Percentiles rank a stretch among this genome's conserved stretches.
These are phyloP conservation scores for Himalopsyche japonica DNA, from an alignment of 2,888 invertebrate species.

Conservation along the genomic window DNA sequence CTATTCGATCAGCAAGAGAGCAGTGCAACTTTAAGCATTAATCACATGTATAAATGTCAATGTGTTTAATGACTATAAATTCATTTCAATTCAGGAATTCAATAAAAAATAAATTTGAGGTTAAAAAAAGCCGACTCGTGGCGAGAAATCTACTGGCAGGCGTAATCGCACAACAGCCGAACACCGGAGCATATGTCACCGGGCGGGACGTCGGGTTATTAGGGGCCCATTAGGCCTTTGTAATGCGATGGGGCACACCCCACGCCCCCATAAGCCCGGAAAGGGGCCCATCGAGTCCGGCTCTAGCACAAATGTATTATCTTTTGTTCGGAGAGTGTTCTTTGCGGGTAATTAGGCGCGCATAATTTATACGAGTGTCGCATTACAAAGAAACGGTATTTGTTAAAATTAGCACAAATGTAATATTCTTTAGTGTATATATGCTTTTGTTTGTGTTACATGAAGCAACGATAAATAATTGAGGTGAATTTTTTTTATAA, in stretches of 20 bases:
- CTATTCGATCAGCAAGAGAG: too few relatives aligned
- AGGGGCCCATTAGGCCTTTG: conserved; percentile 29
- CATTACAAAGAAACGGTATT: neutral
- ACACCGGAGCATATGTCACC: conserved; percentile 4
- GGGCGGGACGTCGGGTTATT: conserved; percentile 23
- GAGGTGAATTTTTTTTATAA: neutral
- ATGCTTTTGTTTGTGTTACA: neutral
- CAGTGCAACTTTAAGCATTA: too few relatives aligned
- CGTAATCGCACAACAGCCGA: neutral
- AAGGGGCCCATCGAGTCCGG: neutral
- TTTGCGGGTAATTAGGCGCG: conserved; percentile 23
- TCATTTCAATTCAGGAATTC: too few relatives aligned
- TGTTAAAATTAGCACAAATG: neutral
- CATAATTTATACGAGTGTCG: conserved; percentile 11
- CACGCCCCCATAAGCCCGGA: neutral
- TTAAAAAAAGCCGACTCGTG: neutral
- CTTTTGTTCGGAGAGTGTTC: conserved; percentile 22
- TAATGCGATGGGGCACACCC: conserved; percentile 2
- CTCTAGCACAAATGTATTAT: conserved; percentile 10
- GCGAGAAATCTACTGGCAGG: neutral
- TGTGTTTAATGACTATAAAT: too few relatives aligned
- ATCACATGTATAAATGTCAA: too few relatives aligned
- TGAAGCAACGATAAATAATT: neutral
- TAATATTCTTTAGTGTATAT: neutral
- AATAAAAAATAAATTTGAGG: too few relatives aligned